Evolutionary conservation across 2,888 invertebrate genomes (phyloP), one percentile per base, ranked within the genome.

Genomic region (Phyto melanocephala): DNA sequence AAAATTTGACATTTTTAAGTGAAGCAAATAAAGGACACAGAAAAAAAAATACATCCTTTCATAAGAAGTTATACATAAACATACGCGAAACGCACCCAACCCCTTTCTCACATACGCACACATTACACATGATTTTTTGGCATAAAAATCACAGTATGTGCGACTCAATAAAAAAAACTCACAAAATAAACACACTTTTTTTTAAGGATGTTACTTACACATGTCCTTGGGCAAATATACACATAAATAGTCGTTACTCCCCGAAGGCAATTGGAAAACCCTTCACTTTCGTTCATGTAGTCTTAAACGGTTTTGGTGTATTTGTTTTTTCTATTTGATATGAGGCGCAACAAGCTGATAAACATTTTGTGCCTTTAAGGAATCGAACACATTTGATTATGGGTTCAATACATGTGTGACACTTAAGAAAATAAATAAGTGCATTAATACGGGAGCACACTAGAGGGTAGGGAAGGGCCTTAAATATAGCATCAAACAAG

Each of bases 21-120:
- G 70, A 67, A 81, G 62, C 42, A 33, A 80, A 75, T 80, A 70
- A 71, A 84, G 74, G 62, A 74, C 20, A 24, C 15, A 37, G 10
- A 28, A 72, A 60, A 62, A 35, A 86, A 89, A 85, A 88, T 85
- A 87, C 86, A 88, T 85, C 84, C 85, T 58, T 45, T 47, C 11
- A 54, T 42, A 13, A 60, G 33, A 15, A 65, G 22, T 47, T n/a
- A 65, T 4, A 67, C 15, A 60, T 20, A 2, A 17, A 50, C 17
- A 60, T 24, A 62, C 33, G n/a, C 20, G 22, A 40, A 52, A 35
- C 5, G 42, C 74, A 45, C 58, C 54, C 81, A 60, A 81, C 78
- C 81, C 79, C 68, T 75, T 68, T 52, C 2, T 10, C 13, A 0
- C 13, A 17, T 10, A 56, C 35, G 54, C 10, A 45, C 2, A 28